Conservation (phyloP, 2,113 vertebrate species). For the Epinephelus fuscoguttatus region DNA sequence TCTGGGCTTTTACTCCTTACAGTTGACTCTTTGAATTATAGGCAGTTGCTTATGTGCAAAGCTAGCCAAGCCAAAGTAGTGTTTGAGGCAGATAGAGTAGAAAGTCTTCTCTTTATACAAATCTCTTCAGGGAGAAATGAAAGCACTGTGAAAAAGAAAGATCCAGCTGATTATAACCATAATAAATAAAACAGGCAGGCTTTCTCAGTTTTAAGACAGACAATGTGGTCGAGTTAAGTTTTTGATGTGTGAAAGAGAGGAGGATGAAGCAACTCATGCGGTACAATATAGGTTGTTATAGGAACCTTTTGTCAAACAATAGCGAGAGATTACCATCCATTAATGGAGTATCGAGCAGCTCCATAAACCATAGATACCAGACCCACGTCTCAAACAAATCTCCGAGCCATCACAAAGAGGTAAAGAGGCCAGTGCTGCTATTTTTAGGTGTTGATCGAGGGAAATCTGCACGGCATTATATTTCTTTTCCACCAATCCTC, state of each 20-base stretch:
- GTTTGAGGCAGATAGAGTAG: constrained; percentile 41
- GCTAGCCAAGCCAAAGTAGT: constrained; percentile 40
- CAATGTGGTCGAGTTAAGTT: constrained; percentile 12
- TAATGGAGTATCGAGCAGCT: constrained; percentile 52
- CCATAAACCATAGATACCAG: constrained; percentile 41
- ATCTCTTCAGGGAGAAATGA: constrained; percentile 58
- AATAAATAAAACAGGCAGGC: constrained; percentile 51
- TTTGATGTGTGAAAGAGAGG: constrained; percentile 14
- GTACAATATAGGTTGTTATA: constrained; percentile 14
- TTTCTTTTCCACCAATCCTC: constrained; percentile 49
- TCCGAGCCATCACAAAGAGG: constrained; percentile 55
- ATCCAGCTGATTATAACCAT: constrained; percentile 52
- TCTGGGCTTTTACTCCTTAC: constrained; percentile 34
- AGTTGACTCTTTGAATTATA: constrained; percentile 53
- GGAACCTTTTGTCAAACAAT: constrained; percentile 38
- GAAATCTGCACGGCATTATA: constrained; percentile 56
- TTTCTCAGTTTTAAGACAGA: constrained; percentile 37
- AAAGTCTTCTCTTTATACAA: constrained; percentile 46
- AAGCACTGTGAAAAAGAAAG: constrained; percentile 44
- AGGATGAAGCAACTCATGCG: background rate
- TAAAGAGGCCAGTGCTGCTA: constrained; percentile 71
- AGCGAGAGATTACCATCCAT: constrained; percentile 62
- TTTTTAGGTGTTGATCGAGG: constrained; percentile 70
- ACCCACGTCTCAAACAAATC: constrained; percentile 42
- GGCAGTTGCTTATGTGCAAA: constrained; percentile 42